Base-by-base conservation (phyloP, 2,888 invertebrate species). In the Oligia latruncula region DNA sequence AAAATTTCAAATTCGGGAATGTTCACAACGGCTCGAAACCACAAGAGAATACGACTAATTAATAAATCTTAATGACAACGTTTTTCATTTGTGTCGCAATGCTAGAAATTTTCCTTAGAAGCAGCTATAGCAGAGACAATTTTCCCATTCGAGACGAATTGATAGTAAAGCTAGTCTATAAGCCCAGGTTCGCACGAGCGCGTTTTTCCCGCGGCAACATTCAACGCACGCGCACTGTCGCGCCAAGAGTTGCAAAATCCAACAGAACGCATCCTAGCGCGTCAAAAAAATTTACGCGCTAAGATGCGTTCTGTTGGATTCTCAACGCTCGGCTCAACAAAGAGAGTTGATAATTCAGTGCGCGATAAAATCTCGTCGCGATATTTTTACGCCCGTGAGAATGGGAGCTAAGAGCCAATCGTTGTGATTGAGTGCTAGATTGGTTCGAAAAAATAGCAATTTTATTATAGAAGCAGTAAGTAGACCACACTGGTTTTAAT, bases 1-100 rank as follows among this genome's bases (percentile, higher is more conserved):
- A 83, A 82, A 84, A 77, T 74, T 60, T 77, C 77, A 85, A 86
- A 86, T 89, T 86, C 83, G 84, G 90, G 85, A 89, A 90, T 90
- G 87, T 88, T 87, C 78, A 85, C 84, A 81, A 87, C 81, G 74
- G 80, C 82, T 86, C 77, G 78, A 85, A 85, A 87, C 85, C 83
- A 85, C 84, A 83, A 84, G 79, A 76, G 62, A 84, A 66, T 81
- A 84, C 29, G 80, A 81, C 82, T 82, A 83, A 85, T 75, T 66
- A 83, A 75, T 81, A 75, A 82, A 82, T 79, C 49, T 74, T 78
- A 81, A 79, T 76, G 81, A 84, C 81, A 78, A 84, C 80, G 74
- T 82, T 85, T 78, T 81, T 80, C 74, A 84, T 82, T 80, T 82
- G 87, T 78, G 85, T 87, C 80, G 83, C 85, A 82, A 87, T 83